Conservation (phyloP, 2,888 invertebrate genomes). For the Dynastes hyllus region DNA sequence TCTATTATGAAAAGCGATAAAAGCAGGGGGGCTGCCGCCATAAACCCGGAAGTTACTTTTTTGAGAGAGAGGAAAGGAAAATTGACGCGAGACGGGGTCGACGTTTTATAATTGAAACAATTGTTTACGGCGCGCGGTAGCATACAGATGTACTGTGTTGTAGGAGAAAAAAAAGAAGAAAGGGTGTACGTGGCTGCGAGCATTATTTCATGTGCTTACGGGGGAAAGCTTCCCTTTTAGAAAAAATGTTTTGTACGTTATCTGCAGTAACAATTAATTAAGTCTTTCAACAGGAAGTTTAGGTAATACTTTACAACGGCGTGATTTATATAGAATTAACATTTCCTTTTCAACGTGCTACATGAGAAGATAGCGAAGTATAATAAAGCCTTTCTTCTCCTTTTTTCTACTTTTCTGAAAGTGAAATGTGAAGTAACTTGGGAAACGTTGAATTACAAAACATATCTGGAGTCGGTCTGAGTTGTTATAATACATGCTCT, state of each 20-base stretch:
- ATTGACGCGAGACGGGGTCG: constrained; percentile 3
- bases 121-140: constrained; percentile 7
- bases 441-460: no score
- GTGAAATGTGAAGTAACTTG: no score
- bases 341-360: constrained; percentile 20
- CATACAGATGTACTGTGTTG: background rate
- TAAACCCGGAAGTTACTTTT: constrained; percentile 26
- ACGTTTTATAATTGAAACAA: constrained; percentile 35
- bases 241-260: constrained; percentile 27
- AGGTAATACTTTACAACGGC: constrained; percentile 16
- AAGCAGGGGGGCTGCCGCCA: no score
- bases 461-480: no score
- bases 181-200: constrained; percentile 25
- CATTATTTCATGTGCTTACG: constrained; percentile 41
- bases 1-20: constrained; percentile 39
- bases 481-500: no score
- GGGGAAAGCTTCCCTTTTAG: no score
- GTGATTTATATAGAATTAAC: constrained; percentile 31
- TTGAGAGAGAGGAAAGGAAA: constrained; percentile 17
- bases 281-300: constrained; percentile 45
- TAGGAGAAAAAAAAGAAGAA: constrained; percentile 4
- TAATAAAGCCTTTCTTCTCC: no score
- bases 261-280: constrained; percentile 44
- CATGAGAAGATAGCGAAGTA: background rate
- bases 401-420: no score